Evolutionary conservation across 1,140 invertebrate species (phyloP).

Genomic region (Euwallacea similis): DNA sequence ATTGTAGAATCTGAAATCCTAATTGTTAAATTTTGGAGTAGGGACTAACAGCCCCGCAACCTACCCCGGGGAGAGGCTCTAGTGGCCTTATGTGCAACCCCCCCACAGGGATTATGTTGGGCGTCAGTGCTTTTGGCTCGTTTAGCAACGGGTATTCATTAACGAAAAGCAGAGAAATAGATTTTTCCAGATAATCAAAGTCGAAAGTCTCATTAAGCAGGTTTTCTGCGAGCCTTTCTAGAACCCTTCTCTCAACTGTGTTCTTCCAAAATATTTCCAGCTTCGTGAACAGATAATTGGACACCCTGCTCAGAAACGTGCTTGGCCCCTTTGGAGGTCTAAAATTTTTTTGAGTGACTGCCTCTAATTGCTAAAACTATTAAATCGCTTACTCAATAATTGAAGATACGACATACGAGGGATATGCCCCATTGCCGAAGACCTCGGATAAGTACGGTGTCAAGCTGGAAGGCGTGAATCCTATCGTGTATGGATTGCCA

Average conservation of each 20-base stretch:
- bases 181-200: slow-evolving; percentile 32
- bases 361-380: background rate
- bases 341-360: background rate
- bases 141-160: slow-evolving; percentile 56
- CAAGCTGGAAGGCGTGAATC: slow-evolving; percentile 38
- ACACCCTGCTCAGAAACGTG: slow-evolving; percentile 33
- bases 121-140: slow-evolving; percentile 53
- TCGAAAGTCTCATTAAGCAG: slow-evolving; percentile 34
- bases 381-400: slow-evolving; percentile 12
- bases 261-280: slow-evolving; percentile 18
- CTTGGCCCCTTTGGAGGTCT: background rate
- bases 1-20: slow-evolving; percentile 40
- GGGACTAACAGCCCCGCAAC: background rate
- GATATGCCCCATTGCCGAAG: slow-evolving; percentile 35
- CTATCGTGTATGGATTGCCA: slow-evolving; percentile 32
- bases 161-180: slow-evolving; percentile 47
- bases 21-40: background rate
- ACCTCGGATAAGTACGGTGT: slow-evolving; percentile 34
- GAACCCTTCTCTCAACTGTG: background rate
- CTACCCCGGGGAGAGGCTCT: slow-evolving; percentile 42
- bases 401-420: slow-evolving; percentile 29
- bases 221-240: slow-evolving; percentile 29
- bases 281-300: slow-evolving; percentile 37
- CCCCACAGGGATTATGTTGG: slow-evolving; percentile 60
- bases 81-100: slow-evolving; percentile 56